Evolutionary conservation across 2,888 invertebrate genomes (phyloP).

Genomic region (Lingula anatina): DNA sequence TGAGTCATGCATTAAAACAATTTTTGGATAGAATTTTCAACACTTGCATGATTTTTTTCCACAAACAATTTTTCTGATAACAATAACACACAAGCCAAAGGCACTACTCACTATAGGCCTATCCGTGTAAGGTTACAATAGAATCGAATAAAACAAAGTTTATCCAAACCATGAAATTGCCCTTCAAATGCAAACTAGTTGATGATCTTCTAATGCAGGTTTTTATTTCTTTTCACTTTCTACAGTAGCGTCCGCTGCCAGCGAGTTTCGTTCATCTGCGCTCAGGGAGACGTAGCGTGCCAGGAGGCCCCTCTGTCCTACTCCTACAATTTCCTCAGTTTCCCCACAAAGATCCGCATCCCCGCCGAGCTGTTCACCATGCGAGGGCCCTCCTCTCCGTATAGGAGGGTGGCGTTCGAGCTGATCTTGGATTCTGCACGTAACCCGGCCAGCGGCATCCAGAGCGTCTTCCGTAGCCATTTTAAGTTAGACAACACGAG

Average conservation of each 20-base stretch:
- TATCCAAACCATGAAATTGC: no score
- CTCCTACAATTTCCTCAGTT: slow-evolving; percentile 89
- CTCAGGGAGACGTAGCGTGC: slow-evolving; percentile 69
- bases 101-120: no score
- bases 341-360: slow-evolving; percentile 64
- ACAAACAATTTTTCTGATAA: no score
- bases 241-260: slow-evolving; percentile 64
- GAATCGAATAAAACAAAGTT: no score
- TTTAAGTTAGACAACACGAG: slow-evolving; percentile 48
- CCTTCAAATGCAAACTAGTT: no score
- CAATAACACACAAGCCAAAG: no score
- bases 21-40: no score
- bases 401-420: slow-evolving; percentile 69
- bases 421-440: slow-evolving; percentile 61
- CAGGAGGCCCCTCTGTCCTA: slow-evolving; percentile 75
- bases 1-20: no score
- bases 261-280: slow-evolving; percentile 67
- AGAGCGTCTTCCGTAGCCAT: slow-evolving; percentile 39
- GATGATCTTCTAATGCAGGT: no score
- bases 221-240: slow-evolving; percentile 1
- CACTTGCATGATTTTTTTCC: no score
- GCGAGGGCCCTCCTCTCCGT: slow-evolving; percentile 70
- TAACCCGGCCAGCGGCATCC: slow-evolving; percentile 55
- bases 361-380: slow-evolving; percentile 76
- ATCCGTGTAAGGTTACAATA: no score